Evolutionary conservation across 30 jellyfish, hydroid and myxozoan species (phyloP), one percentile per base, ranked within the genome.

Genomic region (Pseudorhiza aurosa): DNA sequence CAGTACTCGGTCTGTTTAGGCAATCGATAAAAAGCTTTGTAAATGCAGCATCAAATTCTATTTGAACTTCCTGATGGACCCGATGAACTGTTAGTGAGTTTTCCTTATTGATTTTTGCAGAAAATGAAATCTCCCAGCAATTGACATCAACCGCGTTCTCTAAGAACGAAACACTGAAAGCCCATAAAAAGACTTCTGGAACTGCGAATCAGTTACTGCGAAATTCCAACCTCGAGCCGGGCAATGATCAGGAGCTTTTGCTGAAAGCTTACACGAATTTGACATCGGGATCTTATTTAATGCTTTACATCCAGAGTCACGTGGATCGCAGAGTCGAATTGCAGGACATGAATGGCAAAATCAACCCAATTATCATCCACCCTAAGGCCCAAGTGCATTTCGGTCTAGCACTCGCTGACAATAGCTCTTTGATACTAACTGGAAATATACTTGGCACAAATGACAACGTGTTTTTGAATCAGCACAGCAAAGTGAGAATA

Each of bases 341-440:
- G 28, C 71, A 35, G n/a, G 99, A 93, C 36, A 67, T 71, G 64
- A 58, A 74, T 47, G 85, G 84, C 31, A 63, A 58, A 33, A 81
- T 93, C 58, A 82, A 75, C 78, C 95, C 97, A 10, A 40, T 93
- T n/a, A 82, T 93, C 15, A 75, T 93, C 15, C 95, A 81, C 62
- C 91, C 96, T 2, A 58, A 68, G 22, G 95, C 87, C 15, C 55
- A 80, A 30, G 88, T 75, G n/a, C 81, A 65, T 36, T 84, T 93
- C 67, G 96, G 96, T 36, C 12, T 93, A 39, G 93, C 96, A 1
- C 65, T 87, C 28, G 21, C 81, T 31, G 85, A 79, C 50, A 73
- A 47, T 19, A 95, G 95, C 42, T 85, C 96, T 5, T 59, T 87
- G 21, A 44, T 58, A 27, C 73, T 93, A 51, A 56, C 30, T 25